Evolutionary conservation across 2,797 vertebrate genomes (phyloP).

Genomic region (Ptychobarbus kaznakovi): DNA sequence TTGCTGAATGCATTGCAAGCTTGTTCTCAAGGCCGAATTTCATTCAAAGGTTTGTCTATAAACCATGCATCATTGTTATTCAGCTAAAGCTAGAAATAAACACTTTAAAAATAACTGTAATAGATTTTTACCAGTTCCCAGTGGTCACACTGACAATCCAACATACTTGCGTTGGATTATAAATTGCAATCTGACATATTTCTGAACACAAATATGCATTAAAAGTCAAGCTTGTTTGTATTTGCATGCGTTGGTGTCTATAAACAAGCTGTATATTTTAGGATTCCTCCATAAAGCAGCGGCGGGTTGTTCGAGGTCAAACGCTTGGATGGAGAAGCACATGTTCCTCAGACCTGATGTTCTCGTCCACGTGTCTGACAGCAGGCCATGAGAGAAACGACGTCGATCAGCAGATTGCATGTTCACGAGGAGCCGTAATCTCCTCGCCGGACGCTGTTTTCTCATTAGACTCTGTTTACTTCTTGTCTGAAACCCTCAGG

Average conservation of each 20-base stretch:
- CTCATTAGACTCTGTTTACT: slow-evolving; percentile 20
- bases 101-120: too few species aligned
- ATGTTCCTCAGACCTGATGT: background rate
- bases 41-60: too few species aligned
- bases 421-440: slow-evolving; percentile 2
- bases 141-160: background rate
- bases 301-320: background rate
- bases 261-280: background rate
- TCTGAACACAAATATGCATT: background rate
- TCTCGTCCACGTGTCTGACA: background rate
- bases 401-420: background rate
- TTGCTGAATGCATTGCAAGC: background rate
- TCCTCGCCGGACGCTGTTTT: background rate
- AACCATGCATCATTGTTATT: too few species aligned
- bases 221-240: background rate
- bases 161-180: background rate
- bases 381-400: background rate
- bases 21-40: background rate
- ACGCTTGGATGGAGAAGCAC: background rate
- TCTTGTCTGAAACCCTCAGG: background rate
- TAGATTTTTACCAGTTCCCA: background rate
- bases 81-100: too few species aligned
- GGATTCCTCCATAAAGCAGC: background rate
- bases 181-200: background rate
- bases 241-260: background rate